Conservation (phyloP, 2,113 vertebrate species). For the Anguilla japonica region DNA sequence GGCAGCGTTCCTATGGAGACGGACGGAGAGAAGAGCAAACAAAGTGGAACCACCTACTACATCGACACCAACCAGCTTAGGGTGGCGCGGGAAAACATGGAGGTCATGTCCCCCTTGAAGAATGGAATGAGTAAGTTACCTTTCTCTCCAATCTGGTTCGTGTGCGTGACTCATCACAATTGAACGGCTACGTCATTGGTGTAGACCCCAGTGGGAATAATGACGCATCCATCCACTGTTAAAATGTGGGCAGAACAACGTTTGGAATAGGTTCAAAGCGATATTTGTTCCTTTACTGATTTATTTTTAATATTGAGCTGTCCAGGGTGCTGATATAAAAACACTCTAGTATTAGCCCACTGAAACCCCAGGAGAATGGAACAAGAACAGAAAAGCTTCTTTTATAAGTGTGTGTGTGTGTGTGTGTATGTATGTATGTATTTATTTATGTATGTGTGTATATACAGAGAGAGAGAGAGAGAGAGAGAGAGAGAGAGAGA, state of each 20-base stretch:
- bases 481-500: too few relatives aligned
- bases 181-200: neutral
- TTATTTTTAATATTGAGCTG: neutral
- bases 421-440: too few relatives aligned
- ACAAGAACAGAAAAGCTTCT: too few relatives aligned
- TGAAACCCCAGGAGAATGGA: too few relatives aligned
- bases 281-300: neutral
- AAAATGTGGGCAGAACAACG: neutral
- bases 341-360: too few relatives aligned
- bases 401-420: too few relatives aligned
- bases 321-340: too few relatives aligned
- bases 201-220: neutral
- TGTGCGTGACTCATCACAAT: neutral
- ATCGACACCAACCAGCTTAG: constrained; percentile 96
- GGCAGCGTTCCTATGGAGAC: constrained; percentile 94
- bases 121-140: constrained; percentile 98
- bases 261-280: neutral
- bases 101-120: constrained; percentile 95
- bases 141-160: constrained; percentile 2
- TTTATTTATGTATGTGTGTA: too few relatives aligned
- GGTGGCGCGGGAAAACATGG: constrained; percentile 93
- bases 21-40: constrained; percentile 91
- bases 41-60: constrained; percentile 88
- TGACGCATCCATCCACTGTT: neutral
- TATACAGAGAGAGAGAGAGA: too few relatives aligned